Base-by-base conservation (phyloP, 2,113 vertebrate genomes). In the Genyomyrus donnyi region DNA sequence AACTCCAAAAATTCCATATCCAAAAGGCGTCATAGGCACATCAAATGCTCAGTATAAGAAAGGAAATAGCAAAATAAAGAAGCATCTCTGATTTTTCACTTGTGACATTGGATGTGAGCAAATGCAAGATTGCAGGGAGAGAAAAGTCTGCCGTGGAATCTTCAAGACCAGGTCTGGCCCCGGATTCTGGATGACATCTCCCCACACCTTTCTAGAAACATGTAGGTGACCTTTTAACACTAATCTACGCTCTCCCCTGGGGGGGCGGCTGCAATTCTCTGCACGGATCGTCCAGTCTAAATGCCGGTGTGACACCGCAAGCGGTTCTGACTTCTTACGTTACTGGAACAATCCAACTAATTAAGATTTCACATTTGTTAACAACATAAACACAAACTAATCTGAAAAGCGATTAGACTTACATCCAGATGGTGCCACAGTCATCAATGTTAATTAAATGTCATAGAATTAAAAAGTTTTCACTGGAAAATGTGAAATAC, bases 391-490 rank as follows among this genome's bases (percentile, higher is more conserved):
- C 35, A 80, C 74, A 80, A 42, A 80, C 35, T 42, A 80, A 80
- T 80, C 35, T 42, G 74, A 42, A 42, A 80, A 80, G 31, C 74
- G 74, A 80, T 80, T 80, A 80, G 74, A 80, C 74, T 80, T 80
- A 80, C 74, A 80, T 39, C 35, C 74, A 80, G 74, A 80, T 80
- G 74, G 74, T 42, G 74, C 74, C 15, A 15, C 74, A 80, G 74
- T 80, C 74, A 80, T 80, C 74, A 80, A 42, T 80, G 74, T 39
- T 80, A 80, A 80, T 80, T 80, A 80, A 80, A 42, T 42, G 74
- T 42, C 74, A 80, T 7, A 42, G 13, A 42, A 80, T 80, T 77
- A 80, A 80, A 80, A 80, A 80, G 74, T 80, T 80, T 80, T 8
- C 17, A 3, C 15, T 42, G 74, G 62, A 42, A 80, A 80, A 80